Base-by-base conservation (phyloP, 2,797 vertebrate species). In the Orientallactaga sibirica region DNA sequence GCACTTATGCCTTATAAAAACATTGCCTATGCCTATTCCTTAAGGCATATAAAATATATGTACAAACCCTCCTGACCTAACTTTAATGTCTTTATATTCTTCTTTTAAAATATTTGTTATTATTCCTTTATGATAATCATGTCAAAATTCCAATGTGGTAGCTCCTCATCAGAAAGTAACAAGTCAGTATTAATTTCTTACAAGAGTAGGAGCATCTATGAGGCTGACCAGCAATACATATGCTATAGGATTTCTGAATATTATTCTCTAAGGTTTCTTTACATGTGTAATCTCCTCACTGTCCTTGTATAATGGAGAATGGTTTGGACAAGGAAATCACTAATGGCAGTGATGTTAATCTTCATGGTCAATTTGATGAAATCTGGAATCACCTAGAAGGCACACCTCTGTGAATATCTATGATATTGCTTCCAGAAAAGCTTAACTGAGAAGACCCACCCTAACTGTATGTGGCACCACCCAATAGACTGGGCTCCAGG, bases 141-240 rank as follows among this genome's bases (percentile, higher is more conserved):
- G 14, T 83, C 71, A 66, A 14, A 90, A 76, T 78, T 68, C 43
- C 64, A n/a, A 71, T n/a, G 20, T 52, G 79, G n/a, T 22, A 78
- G 61, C 4, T 95, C 84, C 70, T 74, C 64, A 90, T 79, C 67
- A 20, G 55, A 95, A 94, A 96, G 66, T 75, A 92, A 52, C 58
- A 92, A 88, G 64, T 62, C 33, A 77, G 9, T 37, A 3, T 15
- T 48, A 48, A 48, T 74, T 64, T 64, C 15, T 73, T 89, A 16
- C 61, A 55, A 88, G 58, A 66, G 81, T 77, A 70, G 11, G 66
- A 29, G 66, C 33, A 19, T 14, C 61, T 37, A 55, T 27, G 43
- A 52, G 22, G 73, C 76, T 77, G 37, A 85, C 86, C 67, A 85
- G 55, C 75, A 91, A 41, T 58, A 74, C 1, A 62, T 66, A 90